A percentile compares a stretch with the other conserved stretches of the same genome.
phyloP scores from a whole-genome alignment of 2,888 invertebrate species.

The Corbicula japonica region DNA sequence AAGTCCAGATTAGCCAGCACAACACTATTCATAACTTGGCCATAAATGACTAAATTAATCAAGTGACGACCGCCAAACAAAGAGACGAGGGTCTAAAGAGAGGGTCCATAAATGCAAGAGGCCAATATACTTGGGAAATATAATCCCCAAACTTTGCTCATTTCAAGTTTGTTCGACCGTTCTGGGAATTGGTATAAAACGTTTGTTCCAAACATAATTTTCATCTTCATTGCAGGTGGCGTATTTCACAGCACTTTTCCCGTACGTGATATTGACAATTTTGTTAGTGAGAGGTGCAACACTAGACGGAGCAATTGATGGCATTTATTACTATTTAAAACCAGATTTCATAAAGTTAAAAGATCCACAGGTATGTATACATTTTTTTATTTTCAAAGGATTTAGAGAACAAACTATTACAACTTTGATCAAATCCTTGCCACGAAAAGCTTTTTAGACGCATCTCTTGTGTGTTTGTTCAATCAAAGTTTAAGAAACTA shows the following conservation, averaged over 20 bases:
- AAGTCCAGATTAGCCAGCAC: background rate
- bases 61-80: background rate
- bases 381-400: too few relatives aligned
- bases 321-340: slow-evolving; percentile 91
- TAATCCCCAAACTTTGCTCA: background rate
- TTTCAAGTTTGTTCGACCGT: background rate
- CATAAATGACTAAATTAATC: background rate
- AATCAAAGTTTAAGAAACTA: too few relatives aligned
- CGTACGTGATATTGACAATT: slow-evolving; percentile 69
- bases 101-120: background rate
- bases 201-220: background rate
- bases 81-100: background rate
- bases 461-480: too few relatives aligned
- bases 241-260: slow-evolving; percentile 74
- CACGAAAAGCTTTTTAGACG: too few relatives aligned
- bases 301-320: slow-evolving; percentile 90
- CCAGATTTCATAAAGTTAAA: slow-evolving; percentile 91
- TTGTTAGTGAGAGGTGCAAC: slow-evolving; percentile 72
- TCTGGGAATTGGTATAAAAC: background rate
- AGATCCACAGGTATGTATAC: slow-evolving; percentile 87
- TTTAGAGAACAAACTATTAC: too few relatives aligned
- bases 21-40: background rate
- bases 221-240: slow-evolving; percentile 65
- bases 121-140: background rate
- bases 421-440: too few relatives aligned